Evolutionary conservation across 2,113 vertebrate genomes (phyloP).

Genomic region (Daubentonia madagascariensis): DNA sequence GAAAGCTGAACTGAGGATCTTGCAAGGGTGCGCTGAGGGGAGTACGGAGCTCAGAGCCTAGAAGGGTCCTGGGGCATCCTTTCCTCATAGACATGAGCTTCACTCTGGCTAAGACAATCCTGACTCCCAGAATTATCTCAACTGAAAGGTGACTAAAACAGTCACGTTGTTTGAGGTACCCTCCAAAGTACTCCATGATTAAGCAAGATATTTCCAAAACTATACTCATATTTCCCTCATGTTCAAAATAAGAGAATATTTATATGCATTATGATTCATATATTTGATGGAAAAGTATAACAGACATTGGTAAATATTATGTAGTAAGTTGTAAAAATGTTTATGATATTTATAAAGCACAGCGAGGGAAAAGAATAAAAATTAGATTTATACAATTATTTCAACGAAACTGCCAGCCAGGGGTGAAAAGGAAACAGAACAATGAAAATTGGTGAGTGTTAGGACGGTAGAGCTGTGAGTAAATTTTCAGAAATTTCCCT

Average conservation of each 20-base stretch:
- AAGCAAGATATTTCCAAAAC: background rate
- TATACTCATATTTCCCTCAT: background rate
- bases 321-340: background rate
- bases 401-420: background rate
- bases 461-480: background rate
- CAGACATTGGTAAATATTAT: background rate
- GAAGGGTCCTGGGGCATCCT: background rate
- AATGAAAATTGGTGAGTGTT: background rate
- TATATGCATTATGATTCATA: background rate
- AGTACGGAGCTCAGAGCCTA: background rate
- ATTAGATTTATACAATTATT: background rate
- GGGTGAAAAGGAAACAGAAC: background rate
- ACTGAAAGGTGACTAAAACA: background rate
- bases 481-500: background rate
- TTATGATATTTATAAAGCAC: background rate
- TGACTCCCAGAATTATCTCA: background rate
- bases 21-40: background rate
- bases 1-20: background rate
- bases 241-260: background rate
- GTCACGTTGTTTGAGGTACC: background rate
- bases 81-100: background rate
- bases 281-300: background rate
- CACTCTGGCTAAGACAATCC: background rate
- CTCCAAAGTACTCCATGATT: background rate
- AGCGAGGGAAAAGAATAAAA: slow-evolving; percentile 4